A percentile compares a stretch with the other conserved stretches of the same genome.
Conservation (phyloP, 2,113 vertebrate species). For the Loxodonta africana region DNA sequence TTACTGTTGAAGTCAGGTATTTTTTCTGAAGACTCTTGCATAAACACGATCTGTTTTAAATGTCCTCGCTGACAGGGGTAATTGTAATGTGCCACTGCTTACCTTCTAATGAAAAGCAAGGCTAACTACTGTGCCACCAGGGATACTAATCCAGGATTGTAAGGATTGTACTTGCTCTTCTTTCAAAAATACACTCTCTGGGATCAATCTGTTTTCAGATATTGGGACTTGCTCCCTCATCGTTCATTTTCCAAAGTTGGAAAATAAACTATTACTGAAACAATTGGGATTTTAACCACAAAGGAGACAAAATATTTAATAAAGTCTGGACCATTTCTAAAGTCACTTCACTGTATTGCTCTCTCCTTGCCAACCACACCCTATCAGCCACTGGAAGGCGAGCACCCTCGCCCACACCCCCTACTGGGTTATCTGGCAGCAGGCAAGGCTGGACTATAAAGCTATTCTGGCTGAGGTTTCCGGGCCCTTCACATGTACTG, state of each 20-base stretch:
- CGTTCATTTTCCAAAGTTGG: neutral
- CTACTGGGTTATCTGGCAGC: neutral
- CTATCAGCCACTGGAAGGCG: neutral
- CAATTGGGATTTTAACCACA: neutral
- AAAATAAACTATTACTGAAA: neutral
- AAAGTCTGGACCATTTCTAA: neutral
- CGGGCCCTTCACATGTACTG: neutral
- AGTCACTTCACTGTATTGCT: neutral
- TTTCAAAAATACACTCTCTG: neutral
- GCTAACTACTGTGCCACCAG: neutral
- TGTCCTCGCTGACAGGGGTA: neutral
- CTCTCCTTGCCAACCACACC: neutral
- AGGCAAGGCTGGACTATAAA: neutral
- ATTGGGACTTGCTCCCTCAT: neutral
- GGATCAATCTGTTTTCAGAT: neutral
- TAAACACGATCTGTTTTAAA: neutral
- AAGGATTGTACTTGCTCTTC: neutral
- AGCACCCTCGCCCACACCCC: rapidly evolving
- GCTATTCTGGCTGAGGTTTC: neutral
- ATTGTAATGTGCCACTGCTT: neutral
- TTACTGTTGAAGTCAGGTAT: neutral
- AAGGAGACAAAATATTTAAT: neutral
- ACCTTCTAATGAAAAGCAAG: neutral
- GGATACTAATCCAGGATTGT: too few species aligned
- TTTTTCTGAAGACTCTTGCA: neutral